A percentile compares a stretch with the other conserved stretches of the same genome.
These are phyloP conservation scores for Leptogaster cylindrica DNA, from an alignment of 2,888 invertebrate genomes.

Conservation along the genomic window DNA sequence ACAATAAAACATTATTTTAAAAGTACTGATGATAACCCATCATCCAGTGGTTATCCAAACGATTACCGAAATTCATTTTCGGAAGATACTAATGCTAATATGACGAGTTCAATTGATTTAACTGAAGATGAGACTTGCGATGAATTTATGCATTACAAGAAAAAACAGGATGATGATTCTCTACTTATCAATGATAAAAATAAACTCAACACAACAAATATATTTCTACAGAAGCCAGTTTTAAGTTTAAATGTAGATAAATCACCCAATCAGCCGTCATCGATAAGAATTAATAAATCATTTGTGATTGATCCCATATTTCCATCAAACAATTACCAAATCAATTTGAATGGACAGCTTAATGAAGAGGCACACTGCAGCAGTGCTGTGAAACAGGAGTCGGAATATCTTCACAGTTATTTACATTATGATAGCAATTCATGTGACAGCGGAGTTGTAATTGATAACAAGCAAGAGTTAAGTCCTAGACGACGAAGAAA, in stretches of 20 bases:
- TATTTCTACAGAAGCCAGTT: slow-evolving; percentile 61
- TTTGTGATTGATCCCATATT: slow-evolving; percentile 58
- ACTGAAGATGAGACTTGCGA: slow-evolving; percentile 51
- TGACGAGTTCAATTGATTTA: slow-evolving; percentile 48
- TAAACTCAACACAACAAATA: slow-evolving; percentile 50
- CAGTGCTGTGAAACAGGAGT: slow-evolving; percentile 12
- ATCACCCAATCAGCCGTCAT: slow-evolving; percentile 60
- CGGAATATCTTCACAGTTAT: slow-evolving; percentile 42
- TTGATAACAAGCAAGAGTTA: slow-evolving; percentile 49
- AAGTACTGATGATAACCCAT: slow-evolving; percentile 50
- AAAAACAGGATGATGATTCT: background rate
- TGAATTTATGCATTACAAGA: slow-evolving; percentile 45
- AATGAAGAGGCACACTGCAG: slow-evolving; percentile 59
- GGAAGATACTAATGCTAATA: background rate
- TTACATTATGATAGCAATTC: slow-evolving; percentile 60
- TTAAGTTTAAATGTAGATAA: slow-evolving; percentile 61
- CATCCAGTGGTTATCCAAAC: background rate
- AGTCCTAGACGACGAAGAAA: slow-evolving; percentile 55
- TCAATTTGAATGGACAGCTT: slow-evolving; percentile 57
- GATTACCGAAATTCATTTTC: too few species aligned
- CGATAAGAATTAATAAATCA: slow-evolving; percentile 60
- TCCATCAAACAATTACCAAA: slow-evolving; percentile 49
- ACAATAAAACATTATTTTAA: slow-evolving; percentile 59
- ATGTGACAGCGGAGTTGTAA: slow-evolving; percentile 61
- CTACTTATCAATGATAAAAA: background rate